Conservation (phyloP, 2,888 invertebrate genomes). For the Chaitophorus viminalis region DNA sequence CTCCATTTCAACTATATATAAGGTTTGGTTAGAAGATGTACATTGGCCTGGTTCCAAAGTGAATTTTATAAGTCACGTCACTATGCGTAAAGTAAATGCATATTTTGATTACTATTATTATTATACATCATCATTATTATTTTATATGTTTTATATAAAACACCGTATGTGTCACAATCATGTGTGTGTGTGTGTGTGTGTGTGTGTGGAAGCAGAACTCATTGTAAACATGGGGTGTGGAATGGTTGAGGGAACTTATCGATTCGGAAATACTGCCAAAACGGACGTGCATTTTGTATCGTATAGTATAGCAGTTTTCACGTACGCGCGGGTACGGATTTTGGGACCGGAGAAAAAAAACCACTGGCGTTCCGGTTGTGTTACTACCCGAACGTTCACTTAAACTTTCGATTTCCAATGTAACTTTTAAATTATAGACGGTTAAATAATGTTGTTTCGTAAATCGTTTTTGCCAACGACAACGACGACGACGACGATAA, state of each 20-base stretch:
- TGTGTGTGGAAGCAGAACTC: neutral
- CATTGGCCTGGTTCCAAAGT: no score
- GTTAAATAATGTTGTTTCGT: constrained; percentile 49
- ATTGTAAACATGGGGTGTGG: neutral
- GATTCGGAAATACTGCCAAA: constrained; percentile 59
- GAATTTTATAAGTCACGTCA: neutral
- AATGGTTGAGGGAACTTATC: constrained; percentile 46
- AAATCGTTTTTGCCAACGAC: constrained; percentile 44
- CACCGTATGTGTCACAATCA: neutral
- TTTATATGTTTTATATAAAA: neutral
- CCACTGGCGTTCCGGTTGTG: neutral
- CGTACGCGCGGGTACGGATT: constrained; percentile 37
- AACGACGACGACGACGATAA: no score
- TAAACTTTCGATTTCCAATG: constrained; percentile 55
- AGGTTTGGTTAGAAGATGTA: no score
- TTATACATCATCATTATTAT: no score
- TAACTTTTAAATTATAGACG: constrained; percentile 55
- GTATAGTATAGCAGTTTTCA: constrained; percentile 12
- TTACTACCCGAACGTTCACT: constrained; percentile 28
- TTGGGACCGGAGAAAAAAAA: constrained; percentile 28
- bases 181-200: neutral
- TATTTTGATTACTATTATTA: neutral
- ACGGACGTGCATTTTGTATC: constrained; percentile 53
- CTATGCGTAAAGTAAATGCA: neutral
- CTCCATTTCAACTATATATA: no score